These are phyloP conservation scores for Aplochiton taeniatus DNA, from an alignment of 2,797 vertebrate species.

Conservation along the genomic window DNA sequence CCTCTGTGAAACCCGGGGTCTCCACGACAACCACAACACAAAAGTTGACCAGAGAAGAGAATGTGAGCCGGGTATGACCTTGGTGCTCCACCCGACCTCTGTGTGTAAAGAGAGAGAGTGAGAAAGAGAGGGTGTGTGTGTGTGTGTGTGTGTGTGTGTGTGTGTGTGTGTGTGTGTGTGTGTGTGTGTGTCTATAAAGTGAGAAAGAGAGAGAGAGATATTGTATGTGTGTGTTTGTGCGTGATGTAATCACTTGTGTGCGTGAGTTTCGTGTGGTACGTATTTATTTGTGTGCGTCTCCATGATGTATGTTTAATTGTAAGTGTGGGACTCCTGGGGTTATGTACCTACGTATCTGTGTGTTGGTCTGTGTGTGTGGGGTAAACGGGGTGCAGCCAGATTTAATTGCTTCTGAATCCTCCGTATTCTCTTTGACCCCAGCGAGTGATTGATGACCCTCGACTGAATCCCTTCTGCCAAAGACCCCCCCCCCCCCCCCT, in stretches of 20 bases:
- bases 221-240: slow-evolving; percentile 24
- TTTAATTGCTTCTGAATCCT: slow-evolving; percentile 78
- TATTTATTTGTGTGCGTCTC: background rate
- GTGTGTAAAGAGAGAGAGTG: no score
- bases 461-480: slow-evolving; percentile 48
- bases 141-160: slow-evolving; percentile 3
- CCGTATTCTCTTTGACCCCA: slow-evolving; percentile 73
- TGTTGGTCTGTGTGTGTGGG: background rate
- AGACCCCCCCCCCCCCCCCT: slow-evolving; percentile 57
- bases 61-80: slow-evolving; percentile 75
- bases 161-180: slow-evolving; percentile 13
- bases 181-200: slow-evolving; percentile 2
- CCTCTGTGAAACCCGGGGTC: slow-evolving; percentile 60
- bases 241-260: background rate
- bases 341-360: background rate
- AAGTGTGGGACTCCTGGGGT: no score
- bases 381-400: slow-evolving; percentile 52
- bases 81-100: slow-evolving; percentile 51
- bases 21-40: slow-evolving; percentile 76
- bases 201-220: slow-evolving; percentile 12
- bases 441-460: slow-evolving; percentile 81
- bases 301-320: background rate
- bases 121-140: no score
- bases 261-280: background rate
- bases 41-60: slow-evolving; percentile 77